These are phyloP conservation scores for Coreius guichenoti DNA, from an alignment of 2,797 vertebrate genomes.

Conservation along the genomic window DNA sequence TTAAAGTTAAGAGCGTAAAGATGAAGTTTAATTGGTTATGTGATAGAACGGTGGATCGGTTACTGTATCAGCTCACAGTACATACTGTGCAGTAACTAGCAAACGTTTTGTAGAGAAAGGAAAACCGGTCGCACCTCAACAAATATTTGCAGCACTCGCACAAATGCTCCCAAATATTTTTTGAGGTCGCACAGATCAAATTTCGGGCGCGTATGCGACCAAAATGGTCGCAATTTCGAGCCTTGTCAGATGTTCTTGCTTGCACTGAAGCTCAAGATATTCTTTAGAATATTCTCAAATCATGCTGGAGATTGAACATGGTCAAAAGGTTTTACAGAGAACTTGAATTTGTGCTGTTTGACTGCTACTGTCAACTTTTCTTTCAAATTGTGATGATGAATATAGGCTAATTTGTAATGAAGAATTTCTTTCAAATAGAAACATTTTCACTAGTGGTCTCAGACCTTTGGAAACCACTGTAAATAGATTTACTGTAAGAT, in stretches of 20 bases:
- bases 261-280: neutral
- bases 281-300: neutral
- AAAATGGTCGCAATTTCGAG: too few species aligned
- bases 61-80: too few species aligned
- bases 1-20: too few species aligned
- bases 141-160: too few species aligned
- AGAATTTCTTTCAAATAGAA: neutral
- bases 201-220: too few species aligned
- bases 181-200: too few species aligned
- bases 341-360: neutral
- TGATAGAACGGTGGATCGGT: too few species aligned
- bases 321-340: neutral
- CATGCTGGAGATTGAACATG: neutral
- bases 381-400: neutral
- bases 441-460: neutral
- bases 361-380: neutral
- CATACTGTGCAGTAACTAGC: too few species aligned
- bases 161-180: too few species aligned
- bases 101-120: too few species aligned
- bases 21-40: too few species aligned
- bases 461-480: neutral
- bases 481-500: neutral
- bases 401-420: neutral
- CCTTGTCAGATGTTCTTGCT: neutral
- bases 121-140: too few species aligned